Evolutionary conservation across 2,113 vertebrate species (phyloP).

Genomic region (Myocastor coypus): DNA sequence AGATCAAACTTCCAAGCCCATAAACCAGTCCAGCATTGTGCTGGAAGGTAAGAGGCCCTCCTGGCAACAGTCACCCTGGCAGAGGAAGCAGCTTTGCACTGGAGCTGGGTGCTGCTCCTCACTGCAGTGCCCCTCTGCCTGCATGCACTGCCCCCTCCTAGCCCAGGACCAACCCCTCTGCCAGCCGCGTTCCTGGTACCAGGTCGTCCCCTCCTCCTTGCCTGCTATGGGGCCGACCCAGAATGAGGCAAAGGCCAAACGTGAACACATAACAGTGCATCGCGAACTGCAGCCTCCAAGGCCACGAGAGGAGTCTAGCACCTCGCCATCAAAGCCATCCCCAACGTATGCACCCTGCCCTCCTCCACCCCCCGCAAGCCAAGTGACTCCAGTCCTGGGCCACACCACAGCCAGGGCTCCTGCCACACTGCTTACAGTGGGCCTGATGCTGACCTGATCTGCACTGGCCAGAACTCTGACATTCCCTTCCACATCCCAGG

Average conservation of each 20-base stretch:
- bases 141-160: fast-evolving
- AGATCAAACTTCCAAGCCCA: neutral
- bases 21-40: neutral
- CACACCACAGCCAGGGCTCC: neutral
- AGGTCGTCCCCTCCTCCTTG: neutral
- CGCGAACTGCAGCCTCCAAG: neutral
- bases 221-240: neutral
- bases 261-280: fast-evolving
- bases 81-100: neutral
- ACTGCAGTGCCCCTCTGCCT: neutral
- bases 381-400: neutral
- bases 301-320: fast-evolving
- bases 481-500: neutral
- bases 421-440: too few species aligned
- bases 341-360: neutral
- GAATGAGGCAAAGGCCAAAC: neutral
- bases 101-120: neutral
- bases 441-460: neutral
- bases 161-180: neutral
- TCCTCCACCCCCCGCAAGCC: neutral
- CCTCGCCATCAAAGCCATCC: too few species aligned
- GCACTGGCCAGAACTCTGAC: fast-evolving
- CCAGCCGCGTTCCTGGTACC: neutral
- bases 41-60: neutral
- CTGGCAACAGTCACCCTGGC: neutral